phyloP scores from a whole-genome alignment of 2,113 vertebrate species.

The Bucco capensis region DNA sequence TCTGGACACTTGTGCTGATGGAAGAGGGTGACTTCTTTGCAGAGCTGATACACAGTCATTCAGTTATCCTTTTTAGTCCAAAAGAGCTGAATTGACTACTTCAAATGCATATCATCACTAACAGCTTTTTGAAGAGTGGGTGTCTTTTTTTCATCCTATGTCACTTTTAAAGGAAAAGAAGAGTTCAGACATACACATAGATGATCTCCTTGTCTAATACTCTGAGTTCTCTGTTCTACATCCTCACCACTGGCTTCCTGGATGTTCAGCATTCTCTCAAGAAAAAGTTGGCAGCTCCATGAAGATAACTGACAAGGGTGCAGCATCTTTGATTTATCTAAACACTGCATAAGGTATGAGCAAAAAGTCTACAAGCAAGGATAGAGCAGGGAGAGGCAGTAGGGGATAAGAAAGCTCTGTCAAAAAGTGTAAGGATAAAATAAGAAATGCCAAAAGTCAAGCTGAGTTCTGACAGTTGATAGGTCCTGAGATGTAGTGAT shows the following conservation, averaged over 20 bases:
- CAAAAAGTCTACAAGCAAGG: not conserved
- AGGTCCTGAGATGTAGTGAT: not conserved
- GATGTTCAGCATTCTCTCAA: not conserved
- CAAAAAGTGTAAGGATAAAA: not conserved
- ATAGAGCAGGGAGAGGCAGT: fast-evolving
- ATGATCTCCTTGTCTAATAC: not conserved
- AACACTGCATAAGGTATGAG: not conserved
- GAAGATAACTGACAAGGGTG: not conserved
- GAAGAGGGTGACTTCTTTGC: not conserved
- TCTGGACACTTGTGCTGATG: not conserved
- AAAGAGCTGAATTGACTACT: not conserved
- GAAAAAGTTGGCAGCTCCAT: not conserved
- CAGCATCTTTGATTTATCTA: not conserved
- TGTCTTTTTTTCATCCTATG: not conserved
- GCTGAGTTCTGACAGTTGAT: not conserved
- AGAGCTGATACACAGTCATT: not conserved
- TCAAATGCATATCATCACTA: too few species aligned
- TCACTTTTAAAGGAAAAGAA: not conserved
- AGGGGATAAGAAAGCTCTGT: not conserved
- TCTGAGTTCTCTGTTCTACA: not conserved
- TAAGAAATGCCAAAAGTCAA: not conserved
- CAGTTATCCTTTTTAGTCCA: not conserved
- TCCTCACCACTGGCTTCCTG: not conserved
- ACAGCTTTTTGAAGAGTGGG: not conserved
- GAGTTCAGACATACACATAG: not conserved